A percentile compares a stretch with the other conserved stretches of the same genome.
Conservation (phyloP, 92 coral and sea anemone species). For the Epizoanthus rinbou region DNA sequence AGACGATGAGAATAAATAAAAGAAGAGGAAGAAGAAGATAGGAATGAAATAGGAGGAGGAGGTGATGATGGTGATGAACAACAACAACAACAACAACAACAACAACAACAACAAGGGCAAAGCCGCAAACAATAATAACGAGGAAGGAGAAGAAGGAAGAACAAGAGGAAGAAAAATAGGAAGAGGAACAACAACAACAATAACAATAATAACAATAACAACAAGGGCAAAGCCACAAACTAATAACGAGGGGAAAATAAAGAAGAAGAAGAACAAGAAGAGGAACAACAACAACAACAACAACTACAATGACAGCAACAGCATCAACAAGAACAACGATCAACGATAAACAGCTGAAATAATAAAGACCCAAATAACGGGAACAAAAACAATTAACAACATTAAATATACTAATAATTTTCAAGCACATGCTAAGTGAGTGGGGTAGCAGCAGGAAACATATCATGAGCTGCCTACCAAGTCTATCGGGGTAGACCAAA, state of each 20-base stretch:
- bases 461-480: constrained; percentile 49
- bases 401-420: too few species aligned
- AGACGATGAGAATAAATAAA: too few species aligned
- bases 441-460: too few species aligned
- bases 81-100: not conserved
- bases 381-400: too few species aligned
- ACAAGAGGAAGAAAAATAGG: not conserved
- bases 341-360: not conserved
- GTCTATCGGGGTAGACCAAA: constrained; percentile 56
- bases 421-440: too few species aligned
- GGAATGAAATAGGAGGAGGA: too few species aligned
- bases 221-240: not conserved
- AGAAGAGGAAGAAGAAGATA: too few species aligned
- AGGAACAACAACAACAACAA: not conserved
- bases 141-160: not conserved
- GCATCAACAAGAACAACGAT: not conserved
- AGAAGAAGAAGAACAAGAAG: not conserved
- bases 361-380: not conserved
- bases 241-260: not conserved
- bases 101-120: not conserved
- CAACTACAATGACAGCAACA: not conserved
- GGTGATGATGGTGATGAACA: too few species aligned
- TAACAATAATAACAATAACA: not conserved
- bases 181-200: not conserved
- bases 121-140: not conserved